A percentile compares a stretch with the other conserved stretches of the same genome.
These are phyloP conservation scores for Sebastes hopkinsi DNA, from an alignment of 2,797 vertebrate genomes.

Conservation along the genomic window DNA sequence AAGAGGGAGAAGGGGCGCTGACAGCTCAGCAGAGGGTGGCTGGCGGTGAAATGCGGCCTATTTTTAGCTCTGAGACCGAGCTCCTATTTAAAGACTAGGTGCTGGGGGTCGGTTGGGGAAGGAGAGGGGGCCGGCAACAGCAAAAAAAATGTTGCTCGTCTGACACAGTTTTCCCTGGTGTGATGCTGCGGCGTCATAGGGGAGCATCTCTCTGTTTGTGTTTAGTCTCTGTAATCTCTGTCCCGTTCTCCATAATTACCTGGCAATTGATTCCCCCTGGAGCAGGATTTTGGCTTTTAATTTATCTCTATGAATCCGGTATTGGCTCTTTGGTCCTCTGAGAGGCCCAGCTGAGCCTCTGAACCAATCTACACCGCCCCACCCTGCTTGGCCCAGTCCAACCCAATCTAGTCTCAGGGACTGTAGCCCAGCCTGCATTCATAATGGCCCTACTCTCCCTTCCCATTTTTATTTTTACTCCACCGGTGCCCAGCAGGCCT, in stretches of 20 bases:
- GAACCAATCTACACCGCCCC: slow-evolving; percentile 34
- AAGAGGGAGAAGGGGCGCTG: slow-evolving; percentile 71
- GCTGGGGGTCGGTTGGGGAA: slow-evolving; percentile 34
- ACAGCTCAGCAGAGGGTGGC: slow-evolving; percentile 72
- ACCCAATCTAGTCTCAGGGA: slow-evolving; percentile 25
- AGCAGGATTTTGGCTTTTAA: slow-evolving; percentile 56
- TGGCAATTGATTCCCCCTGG: slow-evolving; percentile 60
- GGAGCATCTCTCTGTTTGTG: slow-evolving; percentile 54
- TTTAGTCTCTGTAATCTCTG: slow-evolving; percentile 64
- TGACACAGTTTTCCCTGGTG: slow-evolving; percentile 37
- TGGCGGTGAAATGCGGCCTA: slow-evolving; percentile 62
- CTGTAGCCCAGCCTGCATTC: slow-evolving; percentile 31
- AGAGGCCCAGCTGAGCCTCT: slow-evolving; percentile 33
- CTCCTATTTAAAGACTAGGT: slow-evolving; percentile 71
- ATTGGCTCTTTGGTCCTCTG: slow-evolving; percentile 44
- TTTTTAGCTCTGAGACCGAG: slow-evolving; percentile 66
- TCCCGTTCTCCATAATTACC: slow-evolving; percentile 70
- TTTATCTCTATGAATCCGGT: slow-evolving; percentile 57
- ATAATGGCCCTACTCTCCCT: slow-evolving; percentile 35
- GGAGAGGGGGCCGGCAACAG: neutral
- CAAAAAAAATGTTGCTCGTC: slow-evolving; percentile 1
- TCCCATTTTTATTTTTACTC: slow-evolving; percentile 50
- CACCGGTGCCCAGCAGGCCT: slow-evolving; percentile 39
- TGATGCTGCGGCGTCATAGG: slow-evolving; percentile 22
- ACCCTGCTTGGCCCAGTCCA: slow-evolving; percentile 27